A percentile compares a stretch with the other conserved stretches of the same genome.
Evolutionary conservation across 2,797 vertebrate genomes (phyloP).

Genomic region (Megaceryle alcyon): DNA sequence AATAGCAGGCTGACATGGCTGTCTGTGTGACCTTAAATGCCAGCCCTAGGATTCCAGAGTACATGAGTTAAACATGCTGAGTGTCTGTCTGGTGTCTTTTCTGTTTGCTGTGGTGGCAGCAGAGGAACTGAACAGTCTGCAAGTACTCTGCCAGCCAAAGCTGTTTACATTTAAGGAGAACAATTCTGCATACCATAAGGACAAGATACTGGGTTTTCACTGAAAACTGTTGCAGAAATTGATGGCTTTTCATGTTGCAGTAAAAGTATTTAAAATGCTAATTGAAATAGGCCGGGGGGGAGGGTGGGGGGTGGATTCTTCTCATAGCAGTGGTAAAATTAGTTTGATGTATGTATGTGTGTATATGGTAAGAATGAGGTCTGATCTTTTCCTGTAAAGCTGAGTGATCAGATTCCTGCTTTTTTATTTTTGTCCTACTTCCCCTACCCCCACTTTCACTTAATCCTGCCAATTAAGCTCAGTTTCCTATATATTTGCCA

Average conservation of each 20-base stretch:
- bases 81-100: not conserved
- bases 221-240: not conserved
- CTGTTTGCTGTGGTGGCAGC: accelerated
- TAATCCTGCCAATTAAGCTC: not conserved
- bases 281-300: not conserved
- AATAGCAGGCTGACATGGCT: not conserved
- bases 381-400: constrained; percentile 15
- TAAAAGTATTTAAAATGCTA: not conserved
- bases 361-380: not conserved
- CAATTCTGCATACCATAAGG: not conserved
- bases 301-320: not conserved
- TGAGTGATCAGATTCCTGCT: not conserved
- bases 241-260: not conserved
- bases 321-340: not conserved
- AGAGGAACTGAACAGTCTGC: not conserved
- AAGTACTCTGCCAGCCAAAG: not conserved
- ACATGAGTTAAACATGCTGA: not conserved
- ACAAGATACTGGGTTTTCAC: not conserved
- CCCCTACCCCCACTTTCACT: not conserved
- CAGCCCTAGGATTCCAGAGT: not conserved
- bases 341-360: not conserved
- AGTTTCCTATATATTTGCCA: not conserved
- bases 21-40: not conserved
- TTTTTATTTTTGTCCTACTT: constrained; percentile 19
- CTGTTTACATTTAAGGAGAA: not conserved